A percentile compares a stretch with the other conserved stretches of the same genome.
Conservation (phyloP, 2,113 vertebrate species). For the Daphoenositta chrysoptera region DNA sequence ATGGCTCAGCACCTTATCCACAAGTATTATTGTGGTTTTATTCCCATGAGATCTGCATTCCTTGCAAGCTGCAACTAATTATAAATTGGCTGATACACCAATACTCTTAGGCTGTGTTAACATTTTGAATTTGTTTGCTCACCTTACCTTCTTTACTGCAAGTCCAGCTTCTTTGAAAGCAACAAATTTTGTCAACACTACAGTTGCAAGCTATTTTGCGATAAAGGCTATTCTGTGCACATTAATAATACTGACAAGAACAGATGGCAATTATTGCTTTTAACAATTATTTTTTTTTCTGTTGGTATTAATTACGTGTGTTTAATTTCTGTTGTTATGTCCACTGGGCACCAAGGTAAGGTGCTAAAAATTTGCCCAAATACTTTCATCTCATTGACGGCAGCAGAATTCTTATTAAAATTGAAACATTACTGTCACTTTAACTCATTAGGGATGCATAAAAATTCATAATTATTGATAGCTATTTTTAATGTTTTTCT, state of each 20-base stretch:
- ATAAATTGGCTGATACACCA: slow-evolving; percentile 26
- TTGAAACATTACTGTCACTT: slow-evolving; percentile 28
- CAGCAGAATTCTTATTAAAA: slow-evolving; percentile 14
- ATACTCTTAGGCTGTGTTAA: neutral
- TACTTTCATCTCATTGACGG: slow-evolving; percentile 24
- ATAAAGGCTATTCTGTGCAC: slow-evolving; percentile 10
- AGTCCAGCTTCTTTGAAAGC: slow-evolving; percentile 25
- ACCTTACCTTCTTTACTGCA: slow-evolving; percentile 10
- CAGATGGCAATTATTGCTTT: slow-evolving; percentile 64
- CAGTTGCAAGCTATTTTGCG: slow-evolving; percentile 31
- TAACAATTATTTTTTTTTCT: slow-evolving; percentile 43
- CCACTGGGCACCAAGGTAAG: slow-evolving; percentile 7
- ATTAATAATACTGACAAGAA: slow-evolving; percentile 64
- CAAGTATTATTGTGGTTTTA: neutral
- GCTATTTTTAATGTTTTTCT: slow-evolving; percentile 4
- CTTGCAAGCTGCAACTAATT: neutral
- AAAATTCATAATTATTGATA: slow-evolving; percentile 27
- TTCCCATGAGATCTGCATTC: neutral
- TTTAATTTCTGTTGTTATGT: slow-evolving; percentile 52
- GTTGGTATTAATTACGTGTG: slow-evolving; percentile 56
- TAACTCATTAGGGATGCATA: slow-evolving; percentile 45
- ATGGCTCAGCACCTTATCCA: neutral
- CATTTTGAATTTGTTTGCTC: slow-evolving; percentile 26
- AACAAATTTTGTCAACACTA: slow-evolving; percentile 18
- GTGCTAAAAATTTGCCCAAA: slow-evolving; percentile 15